Percentiles rank a stretch among this genome's conserved stretches.
Conservation (phyloP, 2,888 invertebrate species). For the Druceiella hillmani region DNA sequence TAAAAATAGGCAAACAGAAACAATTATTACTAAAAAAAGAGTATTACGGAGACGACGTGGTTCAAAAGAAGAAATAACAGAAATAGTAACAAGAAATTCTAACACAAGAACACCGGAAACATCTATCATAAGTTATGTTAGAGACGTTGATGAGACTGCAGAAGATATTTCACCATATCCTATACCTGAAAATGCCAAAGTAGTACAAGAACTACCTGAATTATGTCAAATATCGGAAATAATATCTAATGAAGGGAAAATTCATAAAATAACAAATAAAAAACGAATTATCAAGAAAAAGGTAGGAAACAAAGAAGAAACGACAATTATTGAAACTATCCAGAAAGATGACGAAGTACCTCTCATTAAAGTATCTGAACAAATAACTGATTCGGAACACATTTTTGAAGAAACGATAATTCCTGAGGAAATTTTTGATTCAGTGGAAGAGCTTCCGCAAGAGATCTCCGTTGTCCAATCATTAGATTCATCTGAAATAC, state of each 20-base stretch:
- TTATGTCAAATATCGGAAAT: too few species aligned
- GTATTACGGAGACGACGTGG: constrained; percentile 35
- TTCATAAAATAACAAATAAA: constrained; percentile 31
- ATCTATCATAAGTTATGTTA: too few species aligned
- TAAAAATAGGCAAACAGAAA: constrained; percentile 13
- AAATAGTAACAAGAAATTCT: constrained; percentile 55
- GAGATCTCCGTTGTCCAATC: constrained; percentile 26
- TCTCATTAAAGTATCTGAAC: constrained; percentile 34
- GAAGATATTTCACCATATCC: too few species aligned
- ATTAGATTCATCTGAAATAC: constrained; percentile 24
- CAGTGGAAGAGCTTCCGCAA: constrained; percentile 27
- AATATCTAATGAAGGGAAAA: constrained; percentile 31
- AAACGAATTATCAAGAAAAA: constrained; percentile 40
- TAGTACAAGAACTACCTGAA: too few species aligned
- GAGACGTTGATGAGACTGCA: too few species aligned
- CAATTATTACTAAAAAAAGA: constrained; percentile 34
- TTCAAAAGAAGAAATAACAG: constrained; percentile 52
- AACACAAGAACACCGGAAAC: too few species aligned
- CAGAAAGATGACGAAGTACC: constrained; percentile 34
- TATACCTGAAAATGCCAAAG: too few species aligned
- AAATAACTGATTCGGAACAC: constrained; percentile 32
- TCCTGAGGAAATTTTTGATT: constrained; percentile 18
- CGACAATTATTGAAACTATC: constrained; percentile 37
- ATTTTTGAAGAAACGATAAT: constrained; percentile 24
- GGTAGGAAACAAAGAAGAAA: constrained; percentile 31